Conservation (phyloP, 2,888 invertebrate species). For the Clistopyga incitator region DNA sequence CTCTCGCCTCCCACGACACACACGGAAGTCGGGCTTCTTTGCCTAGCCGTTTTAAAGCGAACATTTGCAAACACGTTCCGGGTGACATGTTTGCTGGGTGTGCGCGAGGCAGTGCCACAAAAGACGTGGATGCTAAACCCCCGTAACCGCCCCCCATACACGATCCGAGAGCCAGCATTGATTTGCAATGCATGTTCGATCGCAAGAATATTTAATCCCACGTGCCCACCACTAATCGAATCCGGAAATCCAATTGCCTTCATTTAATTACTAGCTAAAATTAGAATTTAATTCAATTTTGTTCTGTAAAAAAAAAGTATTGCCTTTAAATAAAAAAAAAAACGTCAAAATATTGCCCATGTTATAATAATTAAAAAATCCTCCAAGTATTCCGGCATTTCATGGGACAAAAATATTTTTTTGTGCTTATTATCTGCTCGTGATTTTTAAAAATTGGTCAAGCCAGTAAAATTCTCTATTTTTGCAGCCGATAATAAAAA, state of each 20-base stretch:
- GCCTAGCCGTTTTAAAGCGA: constrained; percentile 80
- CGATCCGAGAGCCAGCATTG: constrained; percentile 18
- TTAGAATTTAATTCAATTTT: too few relatives aligned
- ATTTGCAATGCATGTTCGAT: constrained; percentile 14
- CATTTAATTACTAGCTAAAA: too few relatives aligned
- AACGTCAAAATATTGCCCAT: too few relatives aligned
- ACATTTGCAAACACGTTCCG: constrained; percentile 77
- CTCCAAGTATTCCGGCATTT: too few relatives aligned
- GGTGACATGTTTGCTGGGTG: constrained; percentile 80
- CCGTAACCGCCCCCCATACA: constrained; percentile 21
- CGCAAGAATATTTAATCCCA: neutral
- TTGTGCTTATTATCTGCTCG: neutral
- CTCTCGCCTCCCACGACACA: constrained; percentile 39
- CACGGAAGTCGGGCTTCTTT: constrained; percentile 70
- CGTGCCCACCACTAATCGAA: neutral
- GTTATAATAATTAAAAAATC: too few relatives aligned
- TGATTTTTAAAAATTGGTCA: too few relatives aligned
- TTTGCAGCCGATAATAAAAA: too few relatives aligned
- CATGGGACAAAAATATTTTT: neutral
- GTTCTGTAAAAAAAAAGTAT: too few relatives aligned
- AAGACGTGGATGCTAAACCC: constrained; percentile 66
- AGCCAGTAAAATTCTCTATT: too few relatives aligned
- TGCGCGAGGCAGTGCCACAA: constrained; percentile 80
- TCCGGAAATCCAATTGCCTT: too few relatives aligned
- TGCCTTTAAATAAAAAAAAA: too few relatives aligned